Conservation (phyloP, 2,113 vertebrate species). For the Lagopus leucura region DNA sequence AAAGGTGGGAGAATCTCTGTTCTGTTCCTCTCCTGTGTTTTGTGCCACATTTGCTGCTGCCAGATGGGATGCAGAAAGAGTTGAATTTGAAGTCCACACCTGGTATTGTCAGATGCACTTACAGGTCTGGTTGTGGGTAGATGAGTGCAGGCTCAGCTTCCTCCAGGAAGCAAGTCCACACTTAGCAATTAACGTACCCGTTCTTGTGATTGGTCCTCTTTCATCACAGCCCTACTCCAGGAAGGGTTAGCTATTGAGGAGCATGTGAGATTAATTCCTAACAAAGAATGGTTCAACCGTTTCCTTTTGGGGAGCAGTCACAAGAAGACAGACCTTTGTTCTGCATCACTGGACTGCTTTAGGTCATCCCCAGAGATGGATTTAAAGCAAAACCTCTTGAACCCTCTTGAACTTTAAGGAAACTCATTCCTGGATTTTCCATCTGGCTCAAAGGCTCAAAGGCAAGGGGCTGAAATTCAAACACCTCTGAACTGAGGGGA, state of each 20-base stretch:
- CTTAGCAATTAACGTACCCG: neutral
- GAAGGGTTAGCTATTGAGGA: slow-evolving; percentile 17
- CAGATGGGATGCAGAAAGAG: neutral
- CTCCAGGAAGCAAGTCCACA: slow-evolving; percentile 1
- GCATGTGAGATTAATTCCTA: slow-evolving; percentile 40
- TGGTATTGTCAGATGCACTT: neutral
- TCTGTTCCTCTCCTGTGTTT: neutral
- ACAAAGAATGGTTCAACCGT: slow-evolving; percentile 17
- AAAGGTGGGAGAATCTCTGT: neutral
- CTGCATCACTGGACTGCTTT: slow-evolving; percentile 39
- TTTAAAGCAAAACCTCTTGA: slow-evolving; percentile 63
- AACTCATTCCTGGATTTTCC: slow-evolving; percentile 56
- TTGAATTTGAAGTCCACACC: neutral
- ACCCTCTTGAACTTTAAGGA: slow-evolving; percentile 65
- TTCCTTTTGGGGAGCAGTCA: slow-evolving; percentile 31
- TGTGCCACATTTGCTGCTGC: neutral
- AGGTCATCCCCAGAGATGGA: slow-evolving; percentile 50
- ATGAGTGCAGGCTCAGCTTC: neutral
- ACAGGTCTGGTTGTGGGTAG: neutral
- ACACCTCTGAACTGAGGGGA: slow-evolving; percentile 44
- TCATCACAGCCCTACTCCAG: neutral
- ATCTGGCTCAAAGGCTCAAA: slow-evolving; percentile 49
- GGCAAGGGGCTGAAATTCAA: slow-evolving; percentile 45
- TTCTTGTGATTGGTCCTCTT: slow-evolving; percentile 7
- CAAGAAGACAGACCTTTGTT: slow-evolving; percentile 32